Conservation (phyloP, 2,888 invertebrate species). For the Meteorus colon region DNA sequence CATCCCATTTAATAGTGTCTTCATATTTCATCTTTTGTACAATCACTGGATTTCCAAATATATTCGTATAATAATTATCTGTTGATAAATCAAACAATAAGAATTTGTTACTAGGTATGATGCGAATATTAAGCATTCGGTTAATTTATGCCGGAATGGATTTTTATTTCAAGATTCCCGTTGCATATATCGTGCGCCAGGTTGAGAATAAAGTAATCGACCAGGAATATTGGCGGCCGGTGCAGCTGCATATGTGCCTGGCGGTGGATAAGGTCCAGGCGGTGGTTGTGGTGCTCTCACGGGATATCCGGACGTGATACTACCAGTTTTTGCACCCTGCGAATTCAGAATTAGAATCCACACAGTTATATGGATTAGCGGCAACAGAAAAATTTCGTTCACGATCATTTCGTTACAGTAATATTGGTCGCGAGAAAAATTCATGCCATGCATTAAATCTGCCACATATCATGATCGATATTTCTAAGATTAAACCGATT, state of each 20-base stretch:
- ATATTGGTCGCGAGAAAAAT: neutral
- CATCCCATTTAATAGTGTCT: no score
- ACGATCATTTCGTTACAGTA: neutral
- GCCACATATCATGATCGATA: neutral
- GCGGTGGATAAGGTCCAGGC: conserved; percentile 62
- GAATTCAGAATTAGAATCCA: conserved; percentile 39
- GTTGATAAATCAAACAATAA: neutral
- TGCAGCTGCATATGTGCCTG: conserved; percentile 66
- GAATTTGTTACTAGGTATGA: neutral
- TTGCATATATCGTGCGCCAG: conserved; percentile 67
- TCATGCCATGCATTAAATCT: no score
- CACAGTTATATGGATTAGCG: no score
- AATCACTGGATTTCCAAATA: neutral
- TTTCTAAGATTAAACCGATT: neutral
- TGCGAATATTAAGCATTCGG: neutral
- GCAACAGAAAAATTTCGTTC: neutral
- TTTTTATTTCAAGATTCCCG: conserved; percentile 60
- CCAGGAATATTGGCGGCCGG: conserved; percentile 65
- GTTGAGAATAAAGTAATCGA: conserved; percentile 67
- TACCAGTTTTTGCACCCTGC: conserved; percentile 84
- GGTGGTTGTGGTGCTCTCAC: conserved; percentile 76
- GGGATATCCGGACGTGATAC: conserved; percentile 90
- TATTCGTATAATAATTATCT: neutral
- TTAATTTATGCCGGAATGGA: neutral
- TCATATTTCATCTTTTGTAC: neutral